Conservation (phyloP, 1,140 invertebrate species). For the Globodera ellingtonae region DNA sequence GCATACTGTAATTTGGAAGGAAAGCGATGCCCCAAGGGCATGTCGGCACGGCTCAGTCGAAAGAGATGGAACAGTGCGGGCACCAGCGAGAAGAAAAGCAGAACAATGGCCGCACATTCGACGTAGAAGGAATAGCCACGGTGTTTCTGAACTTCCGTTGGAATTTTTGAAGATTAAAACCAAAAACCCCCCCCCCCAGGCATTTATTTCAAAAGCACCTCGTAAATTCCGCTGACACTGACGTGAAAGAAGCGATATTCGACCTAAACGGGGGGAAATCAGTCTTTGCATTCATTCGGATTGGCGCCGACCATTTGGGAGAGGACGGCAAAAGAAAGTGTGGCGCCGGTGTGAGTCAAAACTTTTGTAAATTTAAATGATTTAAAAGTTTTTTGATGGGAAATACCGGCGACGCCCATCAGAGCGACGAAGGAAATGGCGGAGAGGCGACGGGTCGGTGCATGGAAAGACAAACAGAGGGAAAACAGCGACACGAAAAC, state of each 20-base stretch:
- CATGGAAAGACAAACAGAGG: slow-evolving; percentile 47
- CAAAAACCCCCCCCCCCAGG: no score
- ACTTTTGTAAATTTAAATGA: slow-evolving; percentile 27
- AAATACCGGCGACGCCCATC: slow-evolving; percentile 39
- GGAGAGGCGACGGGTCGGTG: slow-evolving; percentile 32
- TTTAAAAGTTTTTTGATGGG: not conserved
- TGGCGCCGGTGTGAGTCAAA: slow-evolving; percentile 36
- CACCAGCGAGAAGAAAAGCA: slow-evolving; percentile 34
- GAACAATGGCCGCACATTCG: slow-evolving; percentile 33
- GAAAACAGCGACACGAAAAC: slow-evolving; percentile 45
- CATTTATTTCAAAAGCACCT: slow-evolving; percentile 37
- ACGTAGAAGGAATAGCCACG: slow-evolving; percentile 53
- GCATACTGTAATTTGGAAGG: slow-evolving; percentile 8
- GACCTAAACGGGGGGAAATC: slow-evolving; percentile 10
- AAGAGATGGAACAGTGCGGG: slow-evolving; percentile 43
- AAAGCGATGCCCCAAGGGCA: not conserved
- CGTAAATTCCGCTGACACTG: slow-evolving; percentile 52
- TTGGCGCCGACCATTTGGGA: slow-evolving; percentile 46
- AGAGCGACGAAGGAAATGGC: slow-evolving; percentile 35
- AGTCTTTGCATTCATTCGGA: not conserved
- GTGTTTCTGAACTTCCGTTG: slow-evolving; percentile 41
- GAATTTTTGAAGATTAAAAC: not conserved
- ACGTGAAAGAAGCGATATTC: slow-evolving; percentile 57
- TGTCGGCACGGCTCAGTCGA: slow-evolving; percentile 12
- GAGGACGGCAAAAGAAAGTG: slow-evolving; percentile 45